phyloP scores from a whole-genome alignment of 2,888 invertebrate species.

The Apodemia hepburni region DNA sequence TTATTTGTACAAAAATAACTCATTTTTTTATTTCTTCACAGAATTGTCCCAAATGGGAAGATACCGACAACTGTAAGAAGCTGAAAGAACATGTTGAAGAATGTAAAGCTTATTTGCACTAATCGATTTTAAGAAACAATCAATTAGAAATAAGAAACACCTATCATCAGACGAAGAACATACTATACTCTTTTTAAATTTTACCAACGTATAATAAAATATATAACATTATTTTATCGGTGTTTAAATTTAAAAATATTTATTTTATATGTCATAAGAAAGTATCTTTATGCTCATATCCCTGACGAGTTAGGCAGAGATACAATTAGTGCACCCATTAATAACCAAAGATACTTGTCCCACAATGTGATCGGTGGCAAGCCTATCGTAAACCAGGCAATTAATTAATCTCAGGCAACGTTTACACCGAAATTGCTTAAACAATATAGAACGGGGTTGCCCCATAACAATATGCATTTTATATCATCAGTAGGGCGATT shows the following conservation, averaged over 20 bases:
- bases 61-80: conserved; percentile 43
- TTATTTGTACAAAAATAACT: neutral
- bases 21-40: conserved; percentile 37
- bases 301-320: no score
- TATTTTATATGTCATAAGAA: no score
- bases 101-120: conserved; percentile 40
- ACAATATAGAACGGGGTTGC: no score
- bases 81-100: conserved; percentile 45
- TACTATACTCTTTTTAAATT: neutral
- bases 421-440: no score
- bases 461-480: no score
- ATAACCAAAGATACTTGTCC: no score
- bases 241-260: neutral
- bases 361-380: no score
- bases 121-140: neutral
- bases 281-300: neutral
- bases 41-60: conserved; percentile 54
- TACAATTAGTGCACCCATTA: no score
- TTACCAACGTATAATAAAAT: neutral
- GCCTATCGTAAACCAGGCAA: no score
- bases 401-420: no score
- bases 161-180: conserved; percentile 4
- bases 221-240: neutral
- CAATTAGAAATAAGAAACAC: conserved; percentile 13
- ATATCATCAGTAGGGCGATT: no score